phyloP scores from a whole-genome alignment of 2,888 invertebrate genomes.

The Aspidapion aeneum region DNA sequence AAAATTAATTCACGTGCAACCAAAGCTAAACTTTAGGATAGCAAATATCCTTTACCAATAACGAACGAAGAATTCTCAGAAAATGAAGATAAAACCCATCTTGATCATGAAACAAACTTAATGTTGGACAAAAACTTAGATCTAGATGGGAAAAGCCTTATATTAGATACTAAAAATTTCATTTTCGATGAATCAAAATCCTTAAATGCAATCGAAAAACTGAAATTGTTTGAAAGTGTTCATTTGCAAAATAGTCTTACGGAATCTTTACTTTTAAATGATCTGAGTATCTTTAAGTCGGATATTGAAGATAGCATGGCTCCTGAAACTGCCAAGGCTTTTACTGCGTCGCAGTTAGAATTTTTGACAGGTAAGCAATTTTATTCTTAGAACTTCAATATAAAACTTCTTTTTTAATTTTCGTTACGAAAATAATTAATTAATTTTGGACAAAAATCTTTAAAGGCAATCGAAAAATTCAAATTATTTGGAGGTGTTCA shows the following conservation, averaged over 20 bases:
- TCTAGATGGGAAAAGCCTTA: background rate
- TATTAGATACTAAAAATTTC: background rate
- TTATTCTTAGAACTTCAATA: too few relatives aligned
- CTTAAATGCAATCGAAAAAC: background rate
- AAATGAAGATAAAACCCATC: background rate
- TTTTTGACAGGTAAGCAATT: background rate
- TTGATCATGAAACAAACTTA: background rate
- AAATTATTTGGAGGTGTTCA: too few relatives aligned
- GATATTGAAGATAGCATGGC: too few relatives aligned
- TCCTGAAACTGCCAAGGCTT: background rate
- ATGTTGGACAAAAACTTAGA: background rate
- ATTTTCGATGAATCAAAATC: background rate
- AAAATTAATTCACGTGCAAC: too few relatives aligned
- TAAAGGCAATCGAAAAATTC: too few relatives aligned
- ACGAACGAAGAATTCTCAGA: background rate
- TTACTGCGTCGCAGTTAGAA: background rate
- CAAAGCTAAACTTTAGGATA: too few relatives aligned
- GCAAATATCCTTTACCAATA: too few relatives aligned
- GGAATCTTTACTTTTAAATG: background rate
- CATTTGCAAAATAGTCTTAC: background rate
- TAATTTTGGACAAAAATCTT: too few relatives aligned
- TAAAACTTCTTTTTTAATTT: too few relatives aligned
- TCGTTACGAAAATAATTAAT: too few relatives aligned
- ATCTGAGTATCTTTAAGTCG: too few relatives aligned
- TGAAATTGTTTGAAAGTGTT: background rate